Base-by-base conservation (phyloP, 1,140 invertebrate species). In the Papilio xuthus region DNA sequence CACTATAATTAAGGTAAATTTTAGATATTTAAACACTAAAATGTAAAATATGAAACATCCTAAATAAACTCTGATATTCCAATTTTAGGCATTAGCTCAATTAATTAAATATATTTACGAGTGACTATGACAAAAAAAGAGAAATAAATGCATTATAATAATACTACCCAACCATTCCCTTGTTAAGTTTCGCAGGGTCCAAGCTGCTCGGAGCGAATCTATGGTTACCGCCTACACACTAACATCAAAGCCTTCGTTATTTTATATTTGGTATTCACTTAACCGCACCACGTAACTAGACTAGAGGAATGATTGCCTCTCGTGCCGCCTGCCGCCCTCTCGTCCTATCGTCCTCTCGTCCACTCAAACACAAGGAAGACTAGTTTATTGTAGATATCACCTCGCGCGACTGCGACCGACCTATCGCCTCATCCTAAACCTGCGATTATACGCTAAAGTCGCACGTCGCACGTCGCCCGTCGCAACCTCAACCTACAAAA, bases 61-160 rank as follows among this genome's bases (percentile, higher is more conserved):
- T 94, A 94, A 94, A 94, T 94, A 94, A 94, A 94, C 90, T 94
- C 92, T 93, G 92, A 94, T 94, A 94, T 93, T 92, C 91, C 91
- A 94, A 93, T 91, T 93, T 90, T 94, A 93, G 91, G 90, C 92
- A 89, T 93, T 92, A 92, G 90, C 89, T 92, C 90, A 90, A 92
- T 92, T 92, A 90, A 90, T 91, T 91, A 92, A 91, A 93, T 92
- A 92, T 92, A 93, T 91, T 91, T 86, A 92, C 88, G 91, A 93
- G 90, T 94, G 91, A 94, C 91, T 94, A 94, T 91, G 89, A 91
- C 86, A 89, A 92, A 86, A n/a, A 79, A 91, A 90, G 88, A 92
- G 90, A 91, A 92, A 92, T 93, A 93, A 93, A 94, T 94, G 92
- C 92, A 94, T 92, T 92, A 91, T 85, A 90, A 92, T 94, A 94